Percentiles rank a stretch among this genome's conserved stretches.
Conservation (phyloP, 2,797 vertebrate species). For the Hoplostethus atlanticus region DNA sequence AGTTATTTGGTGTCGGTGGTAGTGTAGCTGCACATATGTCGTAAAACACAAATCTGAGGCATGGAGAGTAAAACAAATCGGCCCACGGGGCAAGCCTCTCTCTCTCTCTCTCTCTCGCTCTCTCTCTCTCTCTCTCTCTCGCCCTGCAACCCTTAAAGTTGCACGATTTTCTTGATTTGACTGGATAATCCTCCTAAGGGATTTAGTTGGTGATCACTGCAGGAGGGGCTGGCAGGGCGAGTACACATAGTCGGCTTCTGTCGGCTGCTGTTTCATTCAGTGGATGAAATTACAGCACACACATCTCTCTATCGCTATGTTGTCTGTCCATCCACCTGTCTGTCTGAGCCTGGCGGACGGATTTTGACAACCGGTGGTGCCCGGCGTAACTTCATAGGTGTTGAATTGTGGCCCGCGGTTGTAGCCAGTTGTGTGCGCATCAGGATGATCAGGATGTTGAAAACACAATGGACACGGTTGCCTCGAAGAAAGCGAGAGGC, state of each 20-base stretch:
- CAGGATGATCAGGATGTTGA: not conserved
- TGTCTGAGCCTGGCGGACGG: not conserved
- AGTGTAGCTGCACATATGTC: not conserved
- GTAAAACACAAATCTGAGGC: conserved; percentile 6
- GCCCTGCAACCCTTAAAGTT: conserved; percentile 71
- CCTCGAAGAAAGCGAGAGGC: not conserved
- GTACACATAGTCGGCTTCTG: conserved; percentile 35
- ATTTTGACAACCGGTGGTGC: not conserved
- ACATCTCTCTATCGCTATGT: conserved; percentile 15
- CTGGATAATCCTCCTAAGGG: conserved; percentile 88
- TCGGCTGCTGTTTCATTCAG: conserved; percentile 71
- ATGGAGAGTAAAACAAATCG: conserved; percentile 1
- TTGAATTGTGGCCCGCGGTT: not conserved
- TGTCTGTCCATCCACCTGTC: conserved; percentile 52
- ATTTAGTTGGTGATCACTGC: conserved; percentile 86
- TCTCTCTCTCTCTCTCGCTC: conserved; percentile 11
- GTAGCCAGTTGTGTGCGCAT: not conserved
- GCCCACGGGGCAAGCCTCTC: conserved; percentile 1
- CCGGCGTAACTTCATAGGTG: not conserved
- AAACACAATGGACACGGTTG: not conserved
- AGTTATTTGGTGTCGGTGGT: not conserved
- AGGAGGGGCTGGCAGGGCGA: conserved; percentile 60
- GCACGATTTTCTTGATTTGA: conserved; percentile 84
- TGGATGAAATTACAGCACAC: conserved; percentile 65
- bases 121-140: conserved; percentile 49